phyloP scores from a whole-genome alignment of 2,113 vertebrate species.

The Chionis minor region DNA sequence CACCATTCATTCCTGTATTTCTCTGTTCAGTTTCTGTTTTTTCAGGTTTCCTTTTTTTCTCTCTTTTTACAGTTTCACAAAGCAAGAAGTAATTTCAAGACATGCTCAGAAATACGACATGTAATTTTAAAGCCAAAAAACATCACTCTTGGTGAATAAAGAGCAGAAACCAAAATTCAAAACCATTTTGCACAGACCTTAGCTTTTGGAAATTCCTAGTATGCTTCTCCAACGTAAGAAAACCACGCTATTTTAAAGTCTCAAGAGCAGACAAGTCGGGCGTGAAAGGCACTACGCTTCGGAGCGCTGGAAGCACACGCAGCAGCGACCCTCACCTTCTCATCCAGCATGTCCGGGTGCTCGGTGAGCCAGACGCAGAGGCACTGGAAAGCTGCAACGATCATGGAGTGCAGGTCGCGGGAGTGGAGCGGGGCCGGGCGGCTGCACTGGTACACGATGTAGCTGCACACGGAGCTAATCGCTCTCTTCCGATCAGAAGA shows the following conservation, averaged over 20 bases:
- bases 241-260: not conserved
- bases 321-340: conserved; percentile 77
- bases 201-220: not conserved
- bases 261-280: not conserved
- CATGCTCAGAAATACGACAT: not conserved
- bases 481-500: conserved; percentile 84
- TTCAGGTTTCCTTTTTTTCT: not conserved
- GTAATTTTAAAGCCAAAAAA: not conserved
- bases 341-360: conserved; percentile 92
- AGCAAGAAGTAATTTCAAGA: not conserved
- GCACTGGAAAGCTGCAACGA: conserved; percentile 96
- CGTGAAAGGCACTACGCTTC: not conserved
- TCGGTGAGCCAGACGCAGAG: conserved; percentile 96
- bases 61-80: not conserved
- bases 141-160: not conserved
- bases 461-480: conserved; percentile 88
- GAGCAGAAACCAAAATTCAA: not conserved
- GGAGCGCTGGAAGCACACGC: fast-evolving
- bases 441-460: conserved; percentile 94
- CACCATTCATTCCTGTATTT: not conserved
- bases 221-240: not conserved
- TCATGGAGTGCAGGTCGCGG: conserved; percentile 96
- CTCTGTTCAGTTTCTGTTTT: not conserved
- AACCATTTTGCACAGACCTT: not conserved
- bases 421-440: conserved; percentile 93